Conservation (phyloP, 2,888 invertebrate species). For the Agrotis segetum region DNA sequence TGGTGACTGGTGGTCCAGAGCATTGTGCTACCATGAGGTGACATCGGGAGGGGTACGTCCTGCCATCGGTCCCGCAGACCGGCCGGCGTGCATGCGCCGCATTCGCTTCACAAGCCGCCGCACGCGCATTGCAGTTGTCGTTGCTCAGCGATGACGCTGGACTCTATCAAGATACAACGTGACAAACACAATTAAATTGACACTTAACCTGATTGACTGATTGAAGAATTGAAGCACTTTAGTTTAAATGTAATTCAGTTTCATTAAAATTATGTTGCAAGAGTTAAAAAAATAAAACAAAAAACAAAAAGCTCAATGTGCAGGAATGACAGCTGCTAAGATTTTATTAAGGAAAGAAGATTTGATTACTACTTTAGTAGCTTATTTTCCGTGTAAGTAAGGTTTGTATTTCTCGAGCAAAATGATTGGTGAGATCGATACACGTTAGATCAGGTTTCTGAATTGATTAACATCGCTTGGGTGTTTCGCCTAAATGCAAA, state of each 20-base stretch:
- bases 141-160: slow-evolving; percentile 33
- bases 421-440: slow-evolving; percentile 33
- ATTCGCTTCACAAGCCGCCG: slow-evolving; percentile 85
- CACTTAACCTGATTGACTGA: slow-evolving; percentile 49
- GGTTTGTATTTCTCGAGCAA: slow-evolving; percentile 28
- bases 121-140: slow-evolving; percentile 77
- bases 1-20: slow-evolving; percentile 93
- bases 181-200: slow-evolving; percentile 45
- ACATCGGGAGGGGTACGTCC: slow-evolving; percentile 95
- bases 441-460: slow-evolving; percentile 43
- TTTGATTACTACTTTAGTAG: not conserved
- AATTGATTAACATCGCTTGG: slow-evolving; percentile 50
- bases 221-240: slow-evolving; percentile 36
- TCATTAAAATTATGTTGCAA: slow-evolving; percentile 22
- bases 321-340: too few species aligned
- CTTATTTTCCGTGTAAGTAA: slow-evolving; percentile 28
- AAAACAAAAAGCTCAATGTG: too few species aligned
- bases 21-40: slow-evolving; percentile 95
- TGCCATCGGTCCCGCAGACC: slow-evolving; percentile 95
- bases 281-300: too few species aligned
- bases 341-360: not conserved
- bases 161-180: slow-evolving; percentile 44
- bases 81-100: slow-evolving; percentile 82
- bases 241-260: slow-evolving; percentile 33
- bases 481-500: slow-evolving; percentile 55